Evolutionary conservation across 2,797 vertebrate species (phyloP), one percentile per base, ranked within the genome.

Genomic region (Huso huso): DNA sequence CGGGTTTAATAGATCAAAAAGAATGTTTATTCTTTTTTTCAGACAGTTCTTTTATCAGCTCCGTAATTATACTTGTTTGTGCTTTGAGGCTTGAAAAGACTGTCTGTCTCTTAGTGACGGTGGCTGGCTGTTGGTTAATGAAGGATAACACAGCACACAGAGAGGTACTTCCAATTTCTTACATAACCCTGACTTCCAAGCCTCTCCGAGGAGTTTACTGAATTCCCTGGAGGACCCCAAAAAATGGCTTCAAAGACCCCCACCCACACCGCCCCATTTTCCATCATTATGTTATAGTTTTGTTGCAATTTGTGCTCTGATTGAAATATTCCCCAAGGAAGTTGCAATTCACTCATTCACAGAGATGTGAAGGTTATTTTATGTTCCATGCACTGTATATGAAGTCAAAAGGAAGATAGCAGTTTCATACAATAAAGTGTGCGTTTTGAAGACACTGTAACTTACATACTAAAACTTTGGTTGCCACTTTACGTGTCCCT

Each of bases 11-110:
- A 53, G 8, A 5, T 8, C 3, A 53, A 53, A 53, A 53, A 12
- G 51, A 53, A 9, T 8, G 4, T 53, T 53, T 53, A 53, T 53
- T 52, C 6, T 3, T 53, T 82, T 23, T 79, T 73, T 72, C 70
- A 83, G 81, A 88, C 85, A 79, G 77, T 83, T 74, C 70, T 81
- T 81, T 84, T 81, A 83, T 84, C 83, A 87, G 87, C 84, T 77
- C 73, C 81, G 83, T 84, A 85, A 87, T 84, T 86, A 87, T 87
- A 84, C 61, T 37, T 37, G 75, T 69, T 73, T 78, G 75, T 76
- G 82, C 85, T 81, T 81, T 82, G 76, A 74, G 70, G 61, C 64
- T 79, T 89, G 79, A 86, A 84, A 77, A 81, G 80, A 83, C 79
- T 71, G 80, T 81, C 82, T 77, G 70, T 69, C 75, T 62, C 48